Evolutionary conservation across 1,140 invertebrate species (phyloP).

Genomic region (Grapholita molesta): DNA sequence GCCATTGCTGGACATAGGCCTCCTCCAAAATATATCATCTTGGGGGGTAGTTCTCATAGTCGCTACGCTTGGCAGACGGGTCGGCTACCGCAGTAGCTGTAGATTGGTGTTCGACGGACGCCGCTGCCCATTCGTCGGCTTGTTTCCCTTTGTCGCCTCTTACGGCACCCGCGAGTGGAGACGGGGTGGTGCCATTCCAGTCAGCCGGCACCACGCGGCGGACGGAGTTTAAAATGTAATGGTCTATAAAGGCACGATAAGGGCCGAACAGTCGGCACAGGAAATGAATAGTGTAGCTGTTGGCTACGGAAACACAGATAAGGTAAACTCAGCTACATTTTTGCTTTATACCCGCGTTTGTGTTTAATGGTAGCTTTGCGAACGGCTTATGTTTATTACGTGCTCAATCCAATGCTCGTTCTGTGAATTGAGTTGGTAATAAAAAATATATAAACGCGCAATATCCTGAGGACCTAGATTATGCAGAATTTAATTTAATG

Average conservation of each 20-base stretch:
- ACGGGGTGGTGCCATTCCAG: too few relatives aligned
- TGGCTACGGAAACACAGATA: slow-evolving; percentile 14
- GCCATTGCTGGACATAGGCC: too few relatives aligned
- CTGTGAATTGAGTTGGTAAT: background rate
- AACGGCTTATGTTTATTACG: background rate
- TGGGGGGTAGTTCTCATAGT: too few relatives aligned
- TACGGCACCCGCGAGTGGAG: too few relatives aligned
- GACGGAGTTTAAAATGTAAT: slow-evolving; percentile 1
- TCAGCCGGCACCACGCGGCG: too few relatives aligned
- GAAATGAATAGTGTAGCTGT: slow-evolving; percentile 4
- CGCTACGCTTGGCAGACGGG: too few relatives aligned
- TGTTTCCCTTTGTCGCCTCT: too few relatives aligned
- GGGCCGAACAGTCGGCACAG: background rate
- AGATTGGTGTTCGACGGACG: too few relatives aligned
- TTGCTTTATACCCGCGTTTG: background rate
- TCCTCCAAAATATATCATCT: too few relatives aligned
- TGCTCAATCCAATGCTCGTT: background rate
- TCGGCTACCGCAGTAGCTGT: too few relatives aligned
- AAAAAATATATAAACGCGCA: background rate
- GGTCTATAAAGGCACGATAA: background rate
- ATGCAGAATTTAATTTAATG: too few relatives aligned
- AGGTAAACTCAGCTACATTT: background rate
- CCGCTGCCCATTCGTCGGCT: too few relatives aligned
- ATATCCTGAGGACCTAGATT: background rate
- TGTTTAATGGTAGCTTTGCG: background rate